These are phyloP conservation scores for Oryzias dopingdopingensis DNA, from an alignment of 2,797 vertebrate genomes.

Conservation along the genomic window DNA sequence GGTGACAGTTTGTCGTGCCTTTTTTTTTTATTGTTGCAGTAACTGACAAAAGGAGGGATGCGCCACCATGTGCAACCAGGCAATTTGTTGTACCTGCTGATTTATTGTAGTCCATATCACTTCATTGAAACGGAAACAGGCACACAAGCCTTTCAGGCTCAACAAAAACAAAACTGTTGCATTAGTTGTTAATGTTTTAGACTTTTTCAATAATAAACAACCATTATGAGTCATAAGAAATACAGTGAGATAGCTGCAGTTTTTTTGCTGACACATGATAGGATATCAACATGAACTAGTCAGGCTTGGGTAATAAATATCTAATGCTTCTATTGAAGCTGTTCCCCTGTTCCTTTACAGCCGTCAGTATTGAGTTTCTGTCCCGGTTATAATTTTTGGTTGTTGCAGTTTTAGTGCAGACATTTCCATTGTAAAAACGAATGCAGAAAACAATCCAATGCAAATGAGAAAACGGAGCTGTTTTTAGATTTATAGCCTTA, in stretches of 20 bases:
- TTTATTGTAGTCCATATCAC: slow-evolving; percentile 3
- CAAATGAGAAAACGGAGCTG: slow-evolving; percentile 7
- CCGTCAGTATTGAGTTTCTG: slow-evolving; percentile 3
- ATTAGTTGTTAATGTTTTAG: neutral
- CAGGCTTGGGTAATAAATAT: slow-evolving; percentile 11
- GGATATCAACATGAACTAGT: neutral
- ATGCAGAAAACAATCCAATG: neutral
- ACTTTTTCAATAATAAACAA: too few species aligned
- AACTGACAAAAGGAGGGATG: slow-evolving; percentile 6
- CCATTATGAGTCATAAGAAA: neutral
- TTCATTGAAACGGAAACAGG: neutral
- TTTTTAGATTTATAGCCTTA: slow-evolving; percentile 5
- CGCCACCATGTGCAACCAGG: neutral
- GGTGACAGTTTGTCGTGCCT: slow-evolving; percentile 6
- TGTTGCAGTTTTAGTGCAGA: neutral
- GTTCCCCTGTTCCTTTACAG: slow-evolving; percentile 7
- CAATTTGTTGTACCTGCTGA: neutral
- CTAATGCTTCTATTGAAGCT: slow-evolving; percentile 7
- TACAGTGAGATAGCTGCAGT: neutral
- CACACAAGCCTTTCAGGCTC: too few species aligned
- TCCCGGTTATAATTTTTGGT: neutral
- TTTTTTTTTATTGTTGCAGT: neutral
- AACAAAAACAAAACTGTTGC: neutral
- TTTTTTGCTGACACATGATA: slow-evolving; percentile 16
- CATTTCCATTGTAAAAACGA: neutral